These are phyloP conservation scores for Coleophora deauratella DNA, from an alignment of 2,888 invertebrate species.

Conservation along the genomic window DNA sequence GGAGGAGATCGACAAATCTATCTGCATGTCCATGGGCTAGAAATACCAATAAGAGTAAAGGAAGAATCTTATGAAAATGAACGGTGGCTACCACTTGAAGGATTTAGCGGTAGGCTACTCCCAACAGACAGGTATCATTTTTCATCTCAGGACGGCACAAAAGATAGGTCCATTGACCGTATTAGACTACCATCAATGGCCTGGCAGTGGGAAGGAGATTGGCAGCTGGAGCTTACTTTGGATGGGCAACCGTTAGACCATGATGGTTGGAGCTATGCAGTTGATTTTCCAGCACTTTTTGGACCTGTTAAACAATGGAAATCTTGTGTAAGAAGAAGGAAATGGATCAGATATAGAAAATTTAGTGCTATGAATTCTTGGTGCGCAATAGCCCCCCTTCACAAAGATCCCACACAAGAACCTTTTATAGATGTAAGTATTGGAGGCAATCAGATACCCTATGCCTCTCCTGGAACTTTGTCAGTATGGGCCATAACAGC, in stretches of 20 bases:
- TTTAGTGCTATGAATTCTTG: slow-evolving; percentile 94
- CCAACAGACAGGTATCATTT: slow-evolving; percentile 92
- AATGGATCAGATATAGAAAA: slow-evolving; percentile 91
- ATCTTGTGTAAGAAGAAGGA: slow-evolving; percentile 89
- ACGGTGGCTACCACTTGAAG: slow-evolving; percentile 93
- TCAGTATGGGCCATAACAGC: slow-evolving; percentile 96
- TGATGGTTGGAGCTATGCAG: slow-evolving; percentile 95
- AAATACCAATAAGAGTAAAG: slow-evolving; percentile 91
- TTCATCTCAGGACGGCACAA: slow-evolving; percentile 88
- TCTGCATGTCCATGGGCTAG: slow-evolving; percentile 90
- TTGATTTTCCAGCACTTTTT: slow-evolving; percentile 92
- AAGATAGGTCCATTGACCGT: slow-evolving; percentile 84
- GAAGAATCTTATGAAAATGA: slow-evolving; percentile 96
- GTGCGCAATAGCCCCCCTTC: slow-evolving; percentile 92
- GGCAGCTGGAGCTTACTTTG: slow-evolving; percentile 88
- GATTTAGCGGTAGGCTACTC: slow-evolving; percentile 86
- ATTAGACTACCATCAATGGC: slow-evolving; percentile 93
- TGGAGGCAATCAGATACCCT: slow-evolving; percentile 88
- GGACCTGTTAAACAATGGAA: slow-evolving; percentile 89
- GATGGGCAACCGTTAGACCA: slow-evolving; percentile 91
- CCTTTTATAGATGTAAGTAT: slow-evolving; percentile 94
- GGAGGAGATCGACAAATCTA: slow-evolving; percentile 95
- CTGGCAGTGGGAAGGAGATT: slow-evolving; percentile 98
- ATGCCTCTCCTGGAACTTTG: slow-evolving; percentile 82
- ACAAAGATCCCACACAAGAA: slow-evolving; percentile 92